These are phyloP conservation scores for Tuta absoluta DNA, from an alignment of 2,888 invertebrate genomes.

Conservation along the genomic window DNA sequence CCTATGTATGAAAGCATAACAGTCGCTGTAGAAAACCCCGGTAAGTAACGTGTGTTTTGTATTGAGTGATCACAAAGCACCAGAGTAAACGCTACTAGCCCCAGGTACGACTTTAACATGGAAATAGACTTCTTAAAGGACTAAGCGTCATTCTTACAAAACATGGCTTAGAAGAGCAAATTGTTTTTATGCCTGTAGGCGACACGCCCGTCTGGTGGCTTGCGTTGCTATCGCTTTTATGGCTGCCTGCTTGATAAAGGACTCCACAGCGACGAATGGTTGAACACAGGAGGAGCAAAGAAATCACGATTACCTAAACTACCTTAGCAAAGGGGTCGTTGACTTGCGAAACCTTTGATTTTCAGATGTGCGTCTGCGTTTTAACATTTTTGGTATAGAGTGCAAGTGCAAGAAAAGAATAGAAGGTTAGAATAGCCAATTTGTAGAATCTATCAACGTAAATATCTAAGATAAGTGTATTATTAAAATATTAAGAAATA, in stretches of 20 bases:
- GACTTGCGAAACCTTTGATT: neutral
- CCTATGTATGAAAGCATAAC: no score
- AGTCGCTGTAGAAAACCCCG: no score
- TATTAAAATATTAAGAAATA: no score
- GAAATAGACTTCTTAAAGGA: conserved; percentile 65
- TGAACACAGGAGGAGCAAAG: neutral
- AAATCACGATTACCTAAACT: neutral
- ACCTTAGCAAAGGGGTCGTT: neutral
- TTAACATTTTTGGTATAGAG: no score
- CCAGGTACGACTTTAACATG: conserved; percentile 66
- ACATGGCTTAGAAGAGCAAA: conserved; percentile 68
- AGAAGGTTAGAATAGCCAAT: no score
- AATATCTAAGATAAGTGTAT: no score
- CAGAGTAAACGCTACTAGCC: conserved; percentile 48
- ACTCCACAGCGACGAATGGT: neutral
- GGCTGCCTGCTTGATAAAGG: neutral
- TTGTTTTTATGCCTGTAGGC: conserved; percentile 76
- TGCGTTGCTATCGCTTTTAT: conserved; percentile 10
- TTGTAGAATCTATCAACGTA: no score
- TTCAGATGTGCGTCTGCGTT: no score
- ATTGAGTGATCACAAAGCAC: conserved; percentile 43
- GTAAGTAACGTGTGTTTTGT: no score
- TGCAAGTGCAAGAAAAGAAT: no score
- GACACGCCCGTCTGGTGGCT: conserved; percentile 21
- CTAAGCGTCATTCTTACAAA: conserved; percentile 56